Base-by-base conservation (phyloP, 2,113 vertebrate genomes). In the Nibea albiflora region DNA sequence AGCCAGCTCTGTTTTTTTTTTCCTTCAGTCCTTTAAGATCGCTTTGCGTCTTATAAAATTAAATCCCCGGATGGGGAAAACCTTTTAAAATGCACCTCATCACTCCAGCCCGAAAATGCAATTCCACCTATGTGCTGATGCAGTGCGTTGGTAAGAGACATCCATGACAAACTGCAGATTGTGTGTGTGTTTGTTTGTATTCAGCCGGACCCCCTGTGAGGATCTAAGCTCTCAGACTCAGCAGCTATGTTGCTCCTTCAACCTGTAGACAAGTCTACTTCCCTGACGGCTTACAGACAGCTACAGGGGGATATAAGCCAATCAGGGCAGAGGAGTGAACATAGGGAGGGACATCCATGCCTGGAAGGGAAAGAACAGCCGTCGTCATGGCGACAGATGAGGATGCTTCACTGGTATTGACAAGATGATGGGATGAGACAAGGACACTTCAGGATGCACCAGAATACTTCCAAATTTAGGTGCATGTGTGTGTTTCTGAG, bases 321-420 rank as follows among this genome's bases (percentile, higher is more conserved):
- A 93, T 90, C 85, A 74, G 78, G 67, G 63, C 66, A 72, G 69
- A 87, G 75, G 53, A 86, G 85, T 66, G 84, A 89, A 82, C 81
- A 62, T 39, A 73, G 71, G 78, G 81, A 90, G 87, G 80, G 84
- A 79, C 47, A 14, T 72, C 73, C 81, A 70, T 64, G 89, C 67
- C 89, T 84, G 61, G 58, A 86, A 81, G 88, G 73, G 77, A 86
- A 69, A 75, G 78, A 87, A 73, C 71, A 61, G 76, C 68, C 12
- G 85, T 93, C 44, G 89, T 90, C 91, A 92, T 94, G 83, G 89
- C 71, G 87, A 92, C 91, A 91, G 90, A 90, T 91, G 88, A 90
- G 83, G 83, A 91, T 92, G 88, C 90, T 89, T 90, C 85, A 85
- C 87, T 83, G 64, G 61, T 88, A 90, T 86, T 83, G 86, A 92